Evolutionary conservation across 2,797 vertebrate genomes (phyloP).

Genomic region (Adrianichthys oophorus): DNA sequence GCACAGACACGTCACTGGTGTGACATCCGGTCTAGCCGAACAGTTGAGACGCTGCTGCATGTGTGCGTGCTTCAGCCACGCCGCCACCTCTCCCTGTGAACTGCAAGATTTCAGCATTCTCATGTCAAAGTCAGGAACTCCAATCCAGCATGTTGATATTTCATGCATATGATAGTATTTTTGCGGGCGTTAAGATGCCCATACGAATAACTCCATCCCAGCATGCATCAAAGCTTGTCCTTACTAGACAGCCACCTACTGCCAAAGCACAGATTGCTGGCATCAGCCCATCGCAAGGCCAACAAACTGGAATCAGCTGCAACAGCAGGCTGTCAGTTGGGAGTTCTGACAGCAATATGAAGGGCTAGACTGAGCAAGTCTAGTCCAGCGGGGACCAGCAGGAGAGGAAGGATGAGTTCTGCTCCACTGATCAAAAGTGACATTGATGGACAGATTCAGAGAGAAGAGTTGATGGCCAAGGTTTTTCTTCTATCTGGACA

Average conservation of each 20-base stretch:
- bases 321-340: constrained; percentile 70
- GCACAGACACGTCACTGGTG: constrained; percentile 44
- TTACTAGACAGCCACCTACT: constrained; percentile 63
- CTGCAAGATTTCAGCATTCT: constrained; percentile 43
- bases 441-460: constrained; percentile 82
- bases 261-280: constrained; percentile 65
- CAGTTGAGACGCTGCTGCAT: constrained; percentile 45
- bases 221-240: constrained; percentile 59
- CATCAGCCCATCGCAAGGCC: constrained; percentile 59
- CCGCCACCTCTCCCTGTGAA: constrained; percentile 49
- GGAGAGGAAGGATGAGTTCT: constrained; percentile 76
- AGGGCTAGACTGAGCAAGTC: constrained; percentile 67
- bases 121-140: constrained; percentile 50
- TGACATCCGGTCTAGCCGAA: constrained; percentile 59
- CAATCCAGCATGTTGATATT: constrained; percentile 41
- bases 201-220: constrained; percentile 58
- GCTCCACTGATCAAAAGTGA: constrained; percentile 78
- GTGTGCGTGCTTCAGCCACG: constrained; percentile 47
- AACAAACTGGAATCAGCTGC: constrained; percentile 74
- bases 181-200: constrained; percentile 51
- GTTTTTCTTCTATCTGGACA: constrained; percentile 73
- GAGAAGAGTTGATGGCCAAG: constrained; percentile 77
- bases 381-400: constrained; percentile 68
- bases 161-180: constrained; percentile 48
- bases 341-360: constrained; percentile 75